These are phyloP conservation scores for Narcine bancroftii DNA, from an alignment of 2,113 vertebrate species.

Conservation along the genomic window DNA sequence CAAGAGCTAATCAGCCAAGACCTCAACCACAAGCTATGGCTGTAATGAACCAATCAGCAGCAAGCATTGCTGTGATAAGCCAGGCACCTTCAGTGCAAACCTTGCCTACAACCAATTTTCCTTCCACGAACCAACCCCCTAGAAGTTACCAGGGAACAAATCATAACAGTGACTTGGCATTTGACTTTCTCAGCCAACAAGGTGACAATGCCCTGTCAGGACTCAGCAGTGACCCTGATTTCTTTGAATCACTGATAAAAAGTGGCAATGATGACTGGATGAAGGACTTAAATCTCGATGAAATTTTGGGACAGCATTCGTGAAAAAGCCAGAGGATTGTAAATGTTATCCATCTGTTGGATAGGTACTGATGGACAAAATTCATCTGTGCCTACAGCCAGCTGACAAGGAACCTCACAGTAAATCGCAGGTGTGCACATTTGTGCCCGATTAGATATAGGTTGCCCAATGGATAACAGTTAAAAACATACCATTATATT, in stretches of 20 bases:
- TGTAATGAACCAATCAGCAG: conserved; percentile 46
- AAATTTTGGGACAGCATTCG: conserved; percentile 82
- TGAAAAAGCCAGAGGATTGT: conserved; percentile 50
- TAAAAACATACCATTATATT: neutral
- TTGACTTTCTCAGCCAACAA: conserved; percentile 85
- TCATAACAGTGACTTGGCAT: conserved; percentile 64
- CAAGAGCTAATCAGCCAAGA: conserved; percentile 65
- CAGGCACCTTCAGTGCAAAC: conserved; percentile 57
- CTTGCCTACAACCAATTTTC: conserved; percentile 54
- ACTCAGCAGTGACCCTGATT: conserved; percentile 86
- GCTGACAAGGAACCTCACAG: neutral
- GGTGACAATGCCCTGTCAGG: conserved; percentile 79
- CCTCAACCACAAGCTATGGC: conserved; percentile 64
- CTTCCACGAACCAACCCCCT: conserved; percentile 56
- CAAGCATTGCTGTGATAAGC: conserved; percentile 58
- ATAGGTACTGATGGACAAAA: conserved; percentile 16
- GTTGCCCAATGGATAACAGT: neutral
- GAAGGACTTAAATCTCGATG: conserved; percentile 96
- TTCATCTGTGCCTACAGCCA: neutral
- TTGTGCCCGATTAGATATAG: conserved; percentile 14
- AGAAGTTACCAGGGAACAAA: conserved; percentile 66
- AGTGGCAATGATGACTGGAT: conserved; percentile 97
- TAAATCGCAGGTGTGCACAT: conserved; percentile 27
- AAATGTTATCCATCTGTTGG: conserved; percentile 29
- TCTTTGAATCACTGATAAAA: conserved; percentile 92